Evolutionary conservation across 2,888 invertebrate genomes (phyloP).

Genomic region (Oxyscelio sp.): DNA sequence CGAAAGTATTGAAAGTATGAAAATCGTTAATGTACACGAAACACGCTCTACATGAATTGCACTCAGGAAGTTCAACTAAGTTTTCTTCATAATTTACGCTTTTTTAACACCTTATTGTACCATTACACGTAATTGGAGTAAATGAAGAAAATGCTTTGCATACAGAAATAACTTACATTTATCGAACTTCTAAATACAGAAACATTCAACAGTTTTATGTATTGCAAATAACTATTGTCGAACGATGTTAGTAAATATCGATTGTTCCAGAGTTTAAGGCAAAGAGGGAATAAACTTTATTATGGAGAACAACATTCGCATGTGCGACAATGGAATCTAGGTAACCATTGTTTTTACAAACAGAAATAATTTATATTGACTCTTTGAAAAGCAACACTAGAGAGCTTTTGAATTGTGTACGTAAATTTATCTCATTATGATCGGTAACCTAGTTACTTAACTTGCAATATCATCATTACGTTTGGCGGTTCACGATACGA

Average conservation of each 20-base stretch:
- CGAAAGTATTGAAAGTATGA: neutral
- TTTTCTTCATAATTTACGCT: slow-evolving; percentile 3
- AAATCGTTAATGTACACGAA: slow-evolving; percentile 6
- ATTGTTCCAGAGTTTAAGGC: slow-evolving; percentile 34
- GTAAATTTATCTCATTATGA: slow-evolving; percentile 54
- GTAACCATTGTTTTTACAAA: slow-evolving; percentile 50
- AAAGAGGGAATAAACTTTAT: slow-evolving; percentile 41
- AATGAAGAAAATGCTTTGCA: neutral
- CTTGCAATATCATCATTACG: slow-evolving; percentile 43
- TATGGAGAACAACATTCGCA: slow-evolving; percentile 21
- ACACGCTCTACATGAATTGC: slow-evolving; percentile 19
- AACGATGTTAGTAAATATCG: slow-evolving; percentile 28
- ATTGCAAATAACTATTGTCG: slow-evolving; percentile 17
- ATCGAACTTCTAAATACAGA: neutral
- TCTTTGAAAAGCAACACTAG: slow-evolving; percentile 9
- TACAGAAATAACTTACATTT: slow-evolving; percentile 17
- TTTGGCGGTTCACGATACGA: slow-evolving; percentile 24
- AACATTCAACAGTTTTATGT: slow-evolving; percentile 1
- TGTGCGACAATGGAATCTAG: slow-evolving; percentile 32
- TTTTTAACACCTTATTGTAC: neutral
- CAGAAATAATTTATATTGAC: slow-evolving; percentile 33
- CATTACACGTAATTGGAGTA: neutral
- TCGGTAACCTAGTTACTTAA: slow-evolving; percentile 56
- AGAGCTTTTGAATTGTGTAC: slow-evolving; percentile 20
- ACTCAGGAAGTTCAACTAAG: slow-evolving; percentile 17